phyloP scores from a whole-genome alignment of 2,797 vertebrate species.

The Potorous gilbertii region DNA sequence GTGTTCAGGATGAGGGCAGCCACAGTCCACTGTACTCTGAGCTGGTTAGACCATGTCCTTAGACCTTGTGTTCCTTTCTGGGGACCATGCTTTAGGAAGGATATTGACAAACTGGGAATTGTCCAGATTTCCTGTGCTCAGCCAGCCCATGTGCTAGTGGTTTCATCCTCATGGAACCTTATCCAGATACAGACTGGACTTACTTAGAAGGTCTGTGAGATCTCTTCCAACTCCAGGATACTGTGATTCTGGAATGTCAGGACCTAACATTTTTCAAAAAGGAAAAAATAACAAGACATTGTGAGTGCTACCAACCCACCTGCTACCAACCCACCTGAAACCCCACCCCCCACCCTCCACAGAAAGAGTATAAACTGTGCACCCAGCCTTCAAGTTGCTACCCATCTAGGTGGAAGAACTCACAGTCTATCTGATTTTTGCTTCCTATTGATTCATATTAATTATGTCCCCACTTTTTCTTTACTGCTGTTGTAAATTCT shows the following conservation, averaged over 20 bases:
- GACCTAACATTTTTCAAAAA: background rate
- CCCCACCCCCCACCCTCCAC: too few relatives aligned
- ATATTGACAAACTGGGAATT: background rate
- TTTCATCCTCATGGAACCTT: background rate
- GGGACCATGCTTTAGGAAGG: background rate
- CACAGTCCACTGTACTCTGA: background rate
- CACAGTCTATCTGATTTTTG: background rate
- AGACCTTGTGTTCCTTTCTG: background rate
- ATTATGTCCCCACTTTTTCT: background rate
- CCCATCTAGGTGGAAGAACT: background rate
- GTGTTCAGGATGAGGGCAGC: background rate
- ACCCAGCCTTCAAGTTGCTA: background rate
- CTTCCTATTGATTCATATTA: background rate
- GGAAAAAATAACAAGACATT: background rate
- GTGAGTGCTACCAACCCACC: background rate
- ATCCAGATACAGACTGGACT: background rate
- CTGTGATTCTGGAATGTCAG: background rate
- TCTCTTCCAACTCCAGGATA: background rate
- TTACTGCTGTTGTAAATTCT: background rate
- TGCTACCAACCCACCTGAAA: too few relatives aligned
- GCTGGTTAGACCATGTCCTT: background rate
- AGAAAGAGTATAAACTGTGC: background rate
- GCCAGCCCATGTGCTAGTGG: background rate
- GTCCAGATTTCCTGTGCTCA: background rate
- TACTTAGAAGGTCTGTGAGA: background rate